Evolutionary conservation across 2,797 vertebrate species (phyloP), one percentile per base, ranked within the genome.

Genomic region (Sebastes cheni): DNA sequence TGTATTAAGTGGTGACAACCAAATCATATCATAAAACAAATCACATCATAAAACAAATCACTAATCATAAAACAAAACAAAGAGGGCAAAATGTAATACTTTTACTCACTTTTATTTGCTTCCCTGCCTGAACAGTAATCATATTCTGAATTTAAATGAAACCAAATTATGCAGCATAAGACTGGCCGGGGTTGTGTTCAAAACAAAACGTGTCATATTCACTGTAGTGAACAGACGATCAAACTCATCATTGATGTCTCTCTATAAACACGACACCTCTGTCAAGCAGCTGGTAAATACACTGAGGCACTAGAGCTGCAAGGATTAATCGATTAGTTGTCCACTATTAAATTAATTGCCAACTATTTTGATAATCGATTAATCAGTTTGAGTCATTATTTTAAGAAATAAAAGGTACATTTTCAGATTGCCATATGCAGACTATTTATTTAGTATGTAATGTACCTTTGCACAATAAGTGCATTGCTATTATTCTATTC

Each of bases 111-210:
- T 18, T 10, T 25, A 3, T 42, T 39, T 65, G 1, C 36, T 18
- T 27, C 23, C 8, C 22, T 42, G 23, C n/a, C n/a, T 64, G n/a
- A 64, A 16, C 61, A 39, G n/a, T 64, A 32, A 54, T 25, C 29
- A 25, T 39, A 22, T 61, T 61, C 2, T n/a, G 23, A 70, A 60
- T 23, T 55, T 29, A 36, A 70, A 39, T 77, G 3, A 76, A 61
- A 27, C 12, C 12, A 54, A 62, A 70, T 70, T 2, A 77, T 68
- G 18, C 8, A 34, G 50, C 29, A 60, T 32, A n/a, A 36, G 16
- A 6, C 1, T 14, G 39, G 36, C 36, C 0, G 23, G 1, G 23
- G 36, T 56, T 20, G 16, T 29, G 46, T 56, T 62, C 46, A 64
- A 58, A 64, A 20, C 29, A 36, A 5, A 42, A 42, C 0, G 3